These are phyloP conservation scores for Orcinus orca DNA, from an alignment of 2,113 vertebrate species.

Conservation along the genomic window DNA sequence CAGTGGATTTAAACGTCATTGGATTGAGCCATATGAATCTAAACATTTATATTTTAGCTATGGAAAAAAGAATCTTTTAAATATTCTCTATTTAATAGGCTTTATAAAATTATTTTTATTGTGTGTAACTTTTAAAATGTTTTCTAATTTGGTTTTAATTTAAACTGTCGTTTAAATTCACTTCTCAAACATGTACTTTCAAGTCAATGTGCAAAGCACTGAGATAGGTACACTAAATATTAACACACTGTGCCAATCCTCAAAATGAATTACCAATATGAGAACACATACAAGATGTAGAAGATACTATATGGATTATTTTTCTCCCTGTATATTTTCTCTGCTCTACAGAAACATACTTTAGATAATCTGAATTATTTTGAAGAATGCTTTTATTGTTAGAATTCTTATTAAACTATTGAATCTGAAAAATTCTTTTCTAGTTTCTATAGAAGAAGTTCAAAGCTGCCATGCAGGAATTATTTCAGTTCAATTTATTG, in stretches of 20 bases:
- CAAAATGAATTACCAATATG: not conserved
- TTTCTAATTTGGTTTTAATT: conserved; percentile 1
- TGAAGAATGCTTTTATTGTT: not conserved
- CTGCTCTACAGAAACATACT: not conserved
- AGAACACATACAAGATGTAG: not conserved
- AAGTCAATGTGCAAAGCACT: not conserved
- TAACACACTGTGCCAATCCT: not conserved
- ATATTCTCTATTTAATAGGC: not conserved
- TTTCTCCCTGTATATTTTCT: not conserved
- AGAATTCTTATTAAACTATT: conserved; percentile 8
- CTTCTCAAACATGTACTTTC: not conserved
- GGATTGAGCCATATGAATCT: not conserved
- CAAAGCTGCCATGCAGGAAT: not conserved
- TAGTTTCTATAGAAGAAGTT: not conserved
- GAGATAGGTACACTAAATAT: not conserved
- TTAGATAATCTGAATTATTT: conserved; percentile 54
- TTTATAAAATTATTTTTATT: not conserved
- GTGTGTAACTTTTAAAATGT: not conserved
- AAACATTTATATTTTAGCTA: not conserved
- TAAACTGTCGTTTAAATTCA: conserved; percentile 21
- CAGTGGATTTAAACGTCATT: not conserved
- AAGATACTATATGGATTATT: not conserved
- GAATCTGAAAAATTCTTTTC: not conserved
- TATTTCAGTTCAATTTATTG: not conserved
- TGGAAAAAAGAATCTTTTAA: not conserved